phyloP scores from a whole-genome alignment of 2,113 vertebrate genomes.

The Willisornis vidua region DNA sequence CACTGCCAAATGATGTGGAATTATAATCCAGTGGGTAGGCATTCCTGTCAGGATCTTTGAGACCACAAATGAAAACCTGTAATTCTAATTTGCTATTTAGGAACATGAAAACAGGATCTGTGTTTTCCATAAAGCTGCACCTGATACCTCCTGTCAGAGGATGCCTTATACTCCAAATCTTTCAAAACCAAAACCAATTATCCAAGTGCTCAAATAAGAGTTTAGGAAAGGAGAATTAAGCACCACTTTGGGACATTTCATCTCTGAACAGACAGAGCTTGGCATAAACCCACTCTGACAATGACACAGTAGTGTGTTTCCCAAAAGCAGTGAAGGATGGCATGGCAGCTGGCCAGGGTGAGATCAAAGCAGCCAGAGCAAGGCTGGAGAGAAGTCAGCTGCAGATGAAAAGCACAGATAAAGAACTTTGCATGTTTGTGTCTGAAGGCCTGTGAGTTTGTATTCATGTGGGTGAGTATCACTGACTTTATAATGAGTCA shows the following conservation, averaged over 20 bases:
- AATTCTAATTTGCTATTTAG: slow-evolving; percentile 15
- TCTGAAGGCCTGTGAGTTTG: background rate
- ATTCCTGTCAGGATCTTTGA: slow-evolving; percentile 12
- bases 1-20: slow-evolving; percentile 12
- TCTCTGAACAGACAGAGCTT: background rate
- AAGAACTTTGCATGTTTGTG: background rate
- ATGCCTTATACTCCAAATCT: background rate
- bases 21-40: background rate
- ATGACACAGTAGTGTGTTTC: background rate
- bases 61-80: background rate
- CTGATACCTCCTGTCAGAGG: background rate
- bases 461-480: background rate
- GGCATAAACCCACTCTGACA: background rate
- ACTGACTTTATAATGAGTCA: background rate
- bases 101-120: background rate
- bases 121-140: background rate
- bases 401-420: background rate
- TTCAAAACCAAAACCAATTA: background rate
- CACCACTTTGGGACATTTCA: background rate
- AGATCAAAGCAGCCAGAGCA: slow-evolving; percentile 5
- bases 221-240: background rate
- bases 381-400: slow-evolving; percentile 6
- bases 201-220: background rate
- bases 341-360: background rate
- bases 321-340: background rate